phyloP scores from a whole-genome alignment of 2,797 vertebrate species.

The Rhabdophis nuchalis region DNA sequence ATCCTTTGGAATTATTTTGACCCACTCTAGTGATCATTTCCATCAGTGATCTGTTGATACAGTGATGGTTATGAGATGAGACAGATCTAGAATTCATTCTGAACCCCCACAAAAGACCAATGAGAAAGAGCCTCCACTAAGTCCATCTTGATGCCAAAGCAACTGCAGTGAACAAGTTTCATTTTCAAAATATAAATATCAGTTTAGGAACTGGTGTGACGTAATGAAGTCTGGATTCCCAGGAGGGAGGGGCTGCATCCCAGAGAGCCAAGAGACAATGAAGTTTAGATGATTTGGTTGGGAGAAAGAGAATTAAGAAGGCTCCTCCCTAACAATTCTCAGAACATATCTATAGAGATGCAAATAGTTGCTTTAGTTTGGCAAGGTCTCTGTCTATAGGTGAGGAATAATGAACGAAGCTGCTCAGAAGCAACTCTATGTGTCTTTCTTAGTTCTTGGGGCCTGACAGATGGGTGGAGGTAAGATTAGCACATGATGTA shows the following conservation, averaged over 20 bases:
- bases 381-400: not conserved
- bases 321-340: not conserved
- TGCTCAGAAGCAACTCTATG: not conserved
- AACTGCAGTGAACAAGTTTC: not conserved
- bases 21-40: not conserved
- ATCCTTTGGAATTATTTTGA: not conserved
- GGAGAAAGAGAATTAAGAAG: not conserved
- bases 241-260: not conserved
- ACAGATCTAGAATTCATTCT: not conserved
- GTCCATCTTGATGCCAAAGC: not conserved
- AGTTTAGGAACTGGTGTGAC: not conserved
- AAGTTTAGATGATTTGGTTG: not conserved
- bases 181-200: not conserved
- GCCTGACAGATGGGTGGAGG: not conserved
- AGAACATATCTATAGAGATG: not conserved
- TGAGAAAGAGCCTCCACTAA: not conserved
- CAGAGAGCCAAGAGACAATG: not conserved
- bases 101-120: not conserved
- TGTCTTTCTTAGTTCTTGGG: not conserved
- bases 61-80: not conserved
- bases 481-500: not conserved
- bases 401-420: not conserved
- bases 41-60: not conserved
- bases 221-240: not conserved
- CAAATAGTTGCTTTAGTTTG: not conserved